A percentile compares a stretch with the other conserved stretches of the same genome.
Conservation (phyloP, 2,888 invertebrate genomes). For the Taphrorychus bicolor region DNA sequence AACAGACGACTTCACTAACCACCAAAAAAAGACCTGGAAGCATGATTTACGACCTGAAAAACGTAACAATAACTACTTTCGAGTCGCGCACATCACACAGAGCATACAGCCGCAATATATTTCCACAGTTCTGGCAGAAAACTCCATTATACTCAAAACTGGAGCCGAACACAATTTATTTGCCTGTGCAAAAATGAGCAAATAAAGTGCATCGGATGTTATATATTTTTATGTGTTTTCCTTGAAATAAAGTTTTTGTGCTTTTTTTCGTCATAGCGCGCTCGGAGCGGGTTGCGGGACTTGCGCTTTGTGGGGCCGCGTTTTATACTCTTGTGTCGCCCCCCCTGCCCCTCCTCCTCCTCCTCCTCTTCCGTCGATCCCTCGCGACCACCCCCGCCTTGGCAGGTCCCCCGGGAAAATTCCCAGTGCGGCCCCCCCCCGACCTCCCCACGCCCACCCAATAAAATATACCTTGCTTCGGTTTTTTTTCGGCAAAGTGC, state of each 20-base stretch:
- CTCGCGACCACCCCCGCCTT: conserved; percentile 1
- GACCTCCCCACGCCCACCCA: conserved; percentile 47
- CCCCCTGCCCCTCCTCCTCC: background rate
- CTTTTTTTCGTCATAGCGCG: conserved; percentile 48
- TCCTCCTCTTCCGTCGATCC: background rate
- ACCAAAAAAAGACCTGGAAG: background rate
- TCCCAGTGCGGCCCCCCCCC: conserved; percentile 25
- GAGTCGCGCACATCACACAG: conserved; percentile 45
- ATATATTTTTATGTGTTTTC: conserved; percentile 61
- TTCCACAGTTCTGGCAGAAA: conserved; percentile 43
- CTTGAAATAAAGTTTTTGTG: conserved; percentile 57
- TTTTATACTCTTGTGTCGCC: conserved; percentile 35
- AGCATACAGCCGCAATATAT: conserved; percentile 37
- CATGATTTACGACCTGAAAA: conserved; percentile 42
- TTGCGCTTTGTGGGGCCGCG: conserved; percentile 43
- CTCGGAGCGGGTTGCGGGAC: conserved; percentile 40
- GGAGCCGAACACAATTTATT: conserved; percentile 54
- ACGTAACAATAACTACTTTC: conserved; percentile 48
- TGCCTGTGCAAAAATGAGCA: conserved; percentile 54
- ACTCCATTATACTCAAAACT: conserved; percentile 54
- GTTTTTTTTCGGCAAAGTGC: conserved; percentile 37
- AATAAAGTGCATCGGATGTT: conserved; percentile 59
- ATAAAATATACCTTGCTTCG: conserved; percentile 54
- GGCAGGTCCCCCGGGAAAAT: background rate
- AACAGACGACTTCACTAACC: background rate